Base-by-base conservation (phyloP, 2,888 invertebrate genomes). In the Acanthosepion lycidas region DNA sequence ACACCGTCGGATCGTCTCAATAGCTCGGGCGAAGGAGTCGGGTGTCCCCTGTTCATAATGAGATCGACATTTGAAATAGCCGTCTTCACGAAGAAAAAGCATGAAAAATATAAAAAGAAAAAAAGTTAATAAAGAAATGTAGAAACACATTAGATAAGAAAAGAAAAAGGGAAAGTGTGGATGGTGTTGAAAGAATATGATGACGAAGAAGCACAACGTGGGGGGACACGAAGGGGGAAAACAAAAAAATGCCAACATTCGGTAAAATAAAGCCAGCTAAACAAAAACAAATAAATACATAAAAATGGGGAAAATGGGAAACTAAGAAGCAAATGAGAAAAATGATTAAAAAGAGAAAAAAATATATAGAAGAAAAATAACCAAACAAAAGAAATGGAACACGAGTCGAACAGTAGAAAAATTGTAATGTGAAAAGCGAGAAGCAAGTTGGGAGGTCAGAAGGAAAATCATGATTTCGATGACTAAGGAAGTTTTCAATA, bases 1-100 rank as follows among this genome's bases (percentile, higher is more conserved):
- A 78, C n/a, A n/a, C 78, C 78, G 78, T 78, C 78, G 78, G 78
- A 78, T 78, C n/a, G 78, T 78, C 78, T 78, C 78, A n/a, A 78
- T 78, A 15, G 78, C n/a, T 78, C 78, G n/a, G 78, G 78, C 78
- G 78, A 78, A n/a, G 78, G 78, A 78, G 78, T 78, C n/a, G 78
- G 78, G n/a, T 78, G 78, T 78, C 78, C 78, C n/a, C n/a, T 33
- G 15, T n/a, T 78, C 12, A 78, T 78, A 78, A 78, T 78, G 78
- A 78, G 78, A 78, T 78, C 78, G 78, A 78, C n/a, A 78, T n/a
- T 78, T n/a, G n/a, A 78, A 78, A 78, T 78, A n/a, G 78, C 78
- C 78, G 78, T 78, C 78, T 78, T n/a, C 78, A 12, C 0, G n/a
- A 33, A 33, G n/a, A 15, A 78, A 78, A 78, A 78, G n/a, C 3